Evolutionary conservation across 2,888 invertebrate species (phyloP), one percentile per base, ranked within the genome.

Genomic region (Nasonovia ribisnigri): DNA sequence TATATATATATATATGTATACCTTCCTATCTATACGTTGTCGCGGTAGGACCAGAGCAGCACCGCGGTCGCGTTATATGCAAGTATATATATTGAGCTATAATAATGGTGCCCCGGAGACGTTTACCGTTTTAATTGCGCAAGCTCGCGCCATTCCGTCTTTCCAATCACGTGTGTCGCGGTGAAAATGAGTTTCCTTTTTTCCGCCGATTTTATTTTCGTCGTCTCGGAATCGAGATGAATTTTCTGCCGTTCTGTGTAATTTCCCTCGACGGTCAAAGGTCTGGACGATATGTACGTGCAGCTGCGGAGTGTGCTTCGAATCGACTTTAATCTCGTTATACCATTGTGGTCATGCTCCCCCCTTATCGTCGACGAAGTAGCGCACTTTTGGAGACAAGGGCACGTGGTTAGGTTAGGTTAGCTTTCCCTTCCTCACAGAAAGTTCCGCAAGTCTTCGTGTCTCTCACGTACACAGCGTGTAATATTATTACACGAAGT

Each of bases 111-210:
- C 93, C 48, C 90, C 24, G 48, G 93, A 57, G 90, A 90, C 86
- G 90, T 90, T 93, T 90, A 90, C 20, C 48, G 93, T 93, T 93
- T 92, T 90, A 90, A 93, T 93, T 93, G 90, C 84, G 36, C 84
- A 24, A n/a, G 29, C 51, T 13, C 90, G 11, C 29, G 20, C 48
- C 20, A 77, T 77, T 48, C 16, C 13, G 43, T 48, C 92, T 77
- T 36, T 26, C 48, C 90, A 67, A 88, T 88, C 51, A 84, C 43
- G 91, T 46, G 57, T 60, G 46, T n/a, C 46, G 20, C 54, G 48
- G 48, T 11, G n/a, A 84, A 92, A 92, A 90, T 84, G 60, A 86
- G 60, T 90, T 93, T 88, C 20, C 29, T 67, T 84, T 88, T 88
- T 60, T 42, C 92, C 67, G 10, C 26, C 48, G 3, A 20, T 87